Percentiles rank a stretch among this genome's conserved stretches.
Conservation (phyloP, 1,140 invertebrate species). For the Hycleus cichorii region DNA sequence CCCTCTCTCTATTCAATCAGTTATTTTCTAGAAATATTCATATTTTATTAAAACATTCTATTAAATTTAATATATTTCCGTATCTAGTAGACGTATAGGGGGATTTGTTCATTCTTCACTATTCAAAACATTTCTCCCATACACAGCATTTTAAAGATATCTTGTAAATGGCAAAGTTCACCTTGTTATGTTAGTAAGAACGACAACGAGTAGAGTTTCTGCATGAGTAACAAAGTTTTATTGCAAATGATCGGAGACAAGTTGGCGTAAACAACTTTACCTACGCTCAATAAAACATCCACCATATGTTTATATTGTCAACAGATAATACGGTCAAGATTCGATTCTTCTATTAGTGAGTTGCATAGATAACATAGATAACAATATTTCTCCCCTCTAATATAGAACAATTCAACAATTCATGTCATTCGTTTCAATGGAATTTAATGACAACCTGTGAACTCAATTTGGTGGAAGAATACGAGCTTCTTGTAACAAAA, state of each 20-base stretch:
- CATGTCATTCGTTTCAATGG: too few species aligned
- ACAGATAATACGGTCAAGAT: constrained; percentile 3
- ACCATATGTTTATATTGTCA: constrained; percentile 16
- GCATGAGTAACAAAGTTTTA: constrained; percentile 22
- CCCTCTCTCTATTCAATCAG: too few species aligned
- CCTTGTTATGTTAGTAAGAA: constrained; percentile 16
- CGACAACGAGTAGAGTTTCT: constrained; percentile 12
- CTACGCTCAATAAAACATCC: constrained; percentile 20
- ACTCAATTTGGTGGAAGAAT: too few species aligned
- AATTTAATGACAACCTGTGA: too few species aligned
- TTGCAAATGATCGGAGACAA: constrained; percentile 22
- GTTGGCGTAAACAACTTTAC: constrained; percentile 19
- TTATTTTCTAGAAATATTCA: too few species aligned
- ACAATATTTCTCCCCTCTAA: not conserved
- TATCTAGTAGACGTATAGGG: too few species aligned
- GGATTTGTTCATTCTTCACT: too few species aligned
- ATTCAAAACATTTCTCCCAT: too few species aligned
- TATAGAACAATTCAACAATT: not conserved
- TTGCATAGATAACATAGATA: not conserved
- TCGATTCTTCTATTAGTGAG: not conserved
- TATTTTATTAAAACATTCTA: too few species aligned
- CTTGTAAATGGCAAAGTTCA: constrained; percentile 5
- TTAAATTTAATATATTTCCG: too few species aligned
- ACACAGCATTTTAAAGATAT: too few species aligned
- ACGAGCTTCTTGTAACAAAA: too few species aligned